Percentiles rank a stretch among this genome's conserved stretches.
These are phyloP conservation scores for Theonella swinhoei DNA, from an alignment of 37 sponge, comb jelly and placozoan genomes.

Conservation along the genomic window DNA sequence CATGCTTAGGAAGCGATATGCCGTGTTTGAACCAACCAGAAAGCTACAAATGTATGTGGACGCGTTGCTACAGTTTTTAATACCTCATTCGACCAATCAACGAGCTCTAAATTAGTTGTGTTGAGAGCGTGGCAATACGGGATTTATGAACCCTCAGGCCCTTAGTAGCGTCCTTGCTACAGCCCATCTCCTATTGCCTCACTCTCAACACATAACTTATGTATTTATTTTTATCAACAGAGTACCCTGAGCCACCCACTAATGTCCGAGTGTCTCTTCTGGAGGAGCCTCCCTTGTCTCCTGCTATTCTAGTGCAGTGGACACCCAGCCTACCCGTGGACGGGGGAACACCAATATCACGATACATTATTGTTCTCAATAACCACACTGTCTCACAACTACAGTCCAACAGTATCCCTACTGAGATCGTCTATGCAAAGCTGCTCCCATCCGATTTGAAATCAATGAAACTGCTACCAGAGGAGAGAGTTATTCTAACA, in stretches of 20 bases:
- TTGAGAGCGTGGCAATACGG: no score
- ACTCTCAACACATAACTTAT: no score
- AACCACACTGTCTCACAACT: background rate
- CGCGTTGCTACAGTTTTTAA: no score
- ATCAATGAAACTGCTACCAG: background rate
- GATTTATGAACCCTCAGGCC: no score
- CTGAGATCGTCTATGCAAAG: background rate
- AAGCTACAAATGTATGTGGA: no score
- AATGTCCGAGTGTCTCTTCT: background rate
- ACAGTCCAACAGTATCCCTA: background rate
- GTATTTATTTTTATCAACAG: no score
- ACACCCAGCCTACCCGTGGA: background rate
- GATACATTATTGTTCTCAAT: slow-evolving; percentile 25
- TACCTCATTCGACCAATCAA: no score
- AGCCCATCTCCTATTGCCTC: no score
- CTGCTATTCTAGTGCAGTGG: slow-evolving; percentile 25
- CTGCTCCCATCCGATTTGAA: background rate
- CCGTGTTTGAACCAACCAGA: no score
- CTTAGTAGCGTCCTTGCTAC: no score
- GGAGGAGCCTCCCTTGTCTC: background rate
- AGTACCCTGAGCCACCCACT: slow-evolving; percentile 52
- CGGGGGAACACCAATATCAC: slow-evolving; percentile 14
- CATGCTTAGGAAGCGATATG: no score
- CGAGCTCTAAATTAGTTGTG: no score
- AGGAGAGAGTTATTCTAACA: background rate